These are phyloP conservation scores for Adelges cooleyi DNA, from an alignment of 1,140 invertebrate genomes.

Conservation along the genomic window DNA sequence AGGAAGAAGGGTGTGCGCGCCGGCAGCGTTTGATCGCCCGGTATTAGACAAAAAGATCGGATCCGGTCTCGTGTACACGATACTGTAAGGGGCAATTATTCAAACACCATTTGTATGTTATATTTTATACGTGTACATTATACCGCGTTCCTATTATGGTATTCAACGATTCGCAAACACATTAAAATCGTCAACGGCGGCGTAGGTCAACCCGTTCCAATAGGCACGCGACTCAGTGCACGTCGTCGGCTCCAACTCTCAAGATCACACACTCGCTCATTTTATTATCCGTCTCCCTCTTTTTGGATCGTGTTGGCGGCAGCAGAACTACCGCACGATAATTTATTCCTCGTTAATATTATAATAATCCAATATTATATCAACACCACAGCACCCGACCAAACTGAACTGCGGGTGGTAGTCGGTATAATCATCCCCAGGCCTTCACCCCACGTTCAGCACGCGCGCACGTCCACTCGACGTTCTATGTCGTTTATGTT, in stretches of 20 bases:
- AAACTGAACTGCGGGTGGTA: too few species aligned
- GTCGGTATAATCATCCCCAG: too few species aligned
- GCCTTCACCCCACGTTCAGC: too few species aligned
- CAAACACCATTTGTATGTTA: constrained; percentile 12
- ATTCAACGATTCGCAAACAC: too few species aligned
- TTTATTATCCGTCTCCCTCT: background rate
- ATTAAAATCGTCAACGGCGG: background rate
- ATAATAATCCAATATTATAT: background rate
- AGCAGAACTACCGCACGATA: background rate
- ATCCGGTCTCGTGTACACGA: background rate
- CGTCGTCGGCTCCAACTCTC: background rate
- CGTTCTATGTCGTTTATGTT: too few species aligned
- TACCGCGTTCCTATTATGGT: too few species aligned
- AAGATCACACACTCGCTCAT: background rate
- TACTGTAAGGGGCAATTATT: constrained; percentile 27
- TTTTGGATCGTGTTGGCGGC: background rate
- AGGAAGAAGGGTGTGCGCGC: background rate
- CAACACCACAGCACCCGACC: background rate
- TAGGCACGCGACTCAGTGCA: background rate
- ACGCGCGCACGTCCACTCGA: too few species aligned
- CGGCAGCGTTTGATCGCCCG: too few species aligned
- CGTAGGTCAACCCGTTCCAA: background rate
- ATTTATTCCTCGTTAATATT: constrained; percentile 18
- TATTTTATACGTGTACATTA: too few species aligned
- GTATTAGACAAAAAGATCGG: background rate